Percentiles rank a stretch among this genome's conserved stretches.
These are phyloP conservation scores for Myotis davidii DNA, from an alignment of 2,113 vertebrate genomes.

Conservation along the genomic window DNA sequence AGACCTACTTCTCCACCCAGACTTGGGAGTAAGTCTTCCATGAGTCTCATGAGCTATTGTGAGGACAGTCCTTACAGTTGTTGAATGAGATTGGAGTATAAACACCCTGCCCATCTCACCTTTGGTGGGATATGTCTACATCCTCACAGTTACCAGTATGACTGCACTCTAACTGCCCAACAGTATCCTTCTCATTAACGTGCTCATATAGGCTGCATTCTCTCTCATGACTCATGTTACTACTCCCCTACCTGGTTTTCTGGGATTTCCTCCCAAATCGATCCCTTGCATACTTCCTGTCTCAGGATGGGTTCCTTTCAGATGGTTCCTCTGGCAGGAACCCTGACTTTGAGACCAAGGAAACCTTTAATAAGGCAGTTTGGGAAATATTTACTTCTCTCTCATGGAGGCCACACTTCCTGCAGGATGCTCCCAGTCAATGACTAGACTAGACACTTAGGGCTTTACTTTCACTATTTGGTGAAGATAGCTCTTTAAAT, in stretches of 20 bases:
- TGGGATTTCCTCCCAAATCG: not conserved
- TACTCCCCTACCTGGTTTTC: not conserved
- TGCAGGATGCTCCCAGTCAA: not conserved
- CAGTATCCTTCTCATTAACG: not conserved
- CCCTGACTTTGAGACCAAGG: not conserved
- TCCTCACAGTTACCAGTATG: not conserved
- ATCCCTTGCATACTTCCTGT: not conserved
- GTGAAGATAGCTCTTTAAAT: not conserved
- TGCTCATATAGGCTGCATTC: not conserved
- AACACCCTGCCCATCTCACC: not conserved
- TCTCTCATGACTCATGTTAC: not conserved
- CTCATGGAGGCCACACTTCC: not conserved
- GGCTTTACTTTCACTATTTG: not conserved
- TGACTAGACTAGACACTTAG: not conserved
- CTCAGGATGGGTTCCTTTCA: not conserved
- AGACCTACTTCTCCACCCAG: not conserved
- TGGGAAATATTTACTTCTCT: not conserved
- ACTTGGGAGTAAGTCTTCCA: not conserved
- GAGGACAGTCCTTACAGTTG: not conserved
- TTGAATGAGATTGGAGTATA: not conserved
- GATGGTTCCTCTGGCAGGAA: not conserved
- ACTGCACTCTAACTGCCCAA: not conserved
- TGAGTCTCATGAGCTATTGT: not conserved
- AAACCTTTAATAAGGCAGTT: not conserved
- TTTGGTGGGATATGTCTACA: not conserved